Evolutionary conservation across 2,113 vertebrate genomes (phyloP).

Genomic region (Seriola quinqueradiata): DNA sequence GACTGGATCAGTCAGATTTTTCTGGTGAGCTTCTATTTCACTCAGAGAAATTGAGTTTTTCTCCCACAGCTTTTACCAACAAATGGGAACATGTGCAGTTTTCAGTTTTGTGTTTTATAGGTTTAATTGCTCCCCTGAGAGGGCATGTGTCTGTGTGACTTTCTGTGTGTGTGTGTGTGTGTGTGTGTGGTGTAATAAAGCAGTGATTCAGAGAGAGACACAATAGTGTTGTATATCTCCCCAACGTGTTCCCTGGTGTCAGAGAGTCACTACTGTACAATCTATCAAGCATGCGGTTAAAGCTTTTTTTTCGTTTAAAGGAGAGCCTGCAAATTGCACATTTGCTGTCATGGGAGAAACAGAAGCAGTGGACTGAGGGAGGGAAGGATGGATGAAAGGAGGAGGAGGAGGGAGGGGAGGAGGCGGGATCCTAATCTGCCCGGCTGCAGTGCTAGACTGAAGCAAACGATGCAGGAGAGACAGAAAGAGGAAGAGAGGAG

Average conservation of each 20-base stretch:
- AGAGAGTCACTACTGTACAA: constrained; percentile 41
- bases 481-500: constrained; percentile 1
- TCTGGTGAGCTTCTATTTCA: background rate
- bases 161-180: background rate
- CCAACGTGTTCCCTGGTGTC: constrained; percentile 32
- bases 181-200: constrained; percentile 29
- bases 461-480: constrained; percentile 37
- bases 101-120: constrained; percentile 33
- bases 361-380: constrained; percentile 19
- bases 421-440: constrained; percentile 29
- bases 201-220: constrained; percentile 47
- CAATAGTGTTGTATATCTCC: constrained; percentile 33
- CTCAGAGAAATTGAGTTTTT: constrained; percentile 9
- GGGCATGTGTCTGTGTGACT: constrained; percentile 19
- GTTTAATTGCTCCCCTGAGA: constrained; percentile 61
- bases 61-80: background rate
- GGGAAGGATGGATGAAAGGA: background rate
- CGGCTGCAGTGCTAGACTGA: constrained; percentile 13
- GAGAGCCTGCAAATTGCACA: constrained; percentile 9
- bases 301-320: background rate
- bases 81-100: constrained; percentile 39
- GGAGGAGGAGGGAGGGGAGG: background rate
- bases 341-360: constrained; percentile 31
- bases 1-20: background rate
- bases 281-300: constrained; percentile 40